Base-by-base conservation (phyloP, 2,888 invertebrate genomes). In the Standfussiana lucernea region DNA sequence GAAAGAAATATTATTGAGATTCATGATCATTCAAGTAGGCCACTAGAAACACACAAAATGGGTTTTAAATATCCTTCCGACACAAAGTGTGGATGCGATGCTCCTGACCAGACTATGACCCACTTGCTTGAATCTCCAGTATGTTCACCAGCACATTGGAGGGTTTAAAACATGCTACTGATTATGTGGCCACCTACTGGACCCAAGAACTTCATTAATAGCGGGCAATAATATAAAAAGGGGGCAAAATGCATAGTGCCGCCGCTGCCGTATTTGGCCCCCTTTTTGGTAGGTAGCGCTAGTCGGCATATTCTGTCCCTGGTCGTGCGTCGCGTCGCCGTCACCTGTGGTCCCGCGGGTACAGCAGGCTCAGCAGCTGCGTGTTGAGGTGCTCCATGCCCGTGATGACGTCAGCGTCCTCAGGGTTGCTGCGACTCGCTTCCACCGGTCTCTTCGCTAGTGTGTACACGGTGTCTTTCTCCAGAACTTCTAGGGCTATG, bases 371-470 rank as follows among this genome's bases (percentile, higher is more conserved):
- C 56, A 98, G 92, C 40, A 98, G 91, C 85, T 97, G 97, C 0
- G 97, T 97, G 73, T 97, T 97, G 66, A 97, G 95, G 83, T 97
- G 97, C 81, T 97, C 97, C 97, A 97, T 97, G 79, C 97, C 97
- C 1, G 95, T 96, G 67, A 87, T 90, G 32, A 95, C 94, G 75
- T 97, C 96, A 10, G 92, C 88, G 1, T 95, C 95, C 0, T 95
- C 95, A 0, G 89, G 88, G 67, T 92, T 92, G 42, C 75, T 84
- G 4, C 88, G 89, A 1, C 80, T 67, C 0, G 89, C 86, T 0
- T 93, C 93, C 0, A 83, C 71, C 0, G 90, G 89, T 10, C 89
- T 88, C 35, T 89, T 89, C 37, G 88, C 90, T 37, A 95, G 90
- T 0, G 96, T 94, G 76, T 95, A 95, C 1, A 95, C 96, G 0